A percentile compares a stretch with the other conserved stretches of the same genome.
These are phyloP conservation scores for Drosophila pallidifrons DNA, from an alignment of 1,140 invertebrate species.

Conservation along the genomic window DNA sequence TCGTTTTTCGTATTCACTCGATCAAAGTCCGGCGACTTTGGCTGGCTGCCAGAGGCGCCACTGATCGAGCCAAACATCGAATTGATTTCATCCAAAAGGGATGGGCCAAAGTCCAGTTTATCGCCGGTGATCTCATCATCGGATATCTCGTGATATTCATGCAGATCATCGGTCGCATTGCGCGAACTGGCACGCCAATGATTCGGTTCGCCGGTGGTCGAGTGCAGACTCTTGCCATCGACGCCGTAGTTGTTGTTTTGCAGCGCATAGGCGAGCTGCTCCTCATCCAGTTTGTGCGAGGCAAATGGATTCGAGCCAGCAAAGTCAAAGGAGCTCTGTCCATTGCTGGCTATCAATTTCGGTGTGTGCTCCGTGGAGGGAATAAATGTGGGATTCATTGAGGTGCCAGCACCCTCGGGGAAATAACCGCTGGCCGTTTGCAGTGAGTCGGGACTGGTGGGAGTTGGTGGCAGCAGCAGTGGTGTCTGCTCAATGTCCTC, in stretches of 20 bases:
- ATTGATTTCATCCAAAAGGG: conserved; percentile 97
- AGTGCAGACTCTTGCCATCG: conserved; percentile 64
- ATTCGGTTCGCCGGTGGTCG: conserved; percentile 29
- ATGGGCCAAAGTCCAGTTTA: conserved; percentile 95
- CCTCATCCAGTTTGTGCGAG: conserved; percentile 64
- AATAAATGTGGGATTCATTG: conserved; percentile 83
- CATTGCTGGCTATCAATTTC: conserved; percentile 72
- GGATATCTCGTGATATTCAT: conserved; percentile 97
- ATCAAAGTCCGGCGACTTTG: conserved; percentile 87
- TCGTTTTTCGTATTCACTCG: conserved; percentile 88
- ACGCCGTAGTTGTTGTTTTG: conserved; percentile 79
- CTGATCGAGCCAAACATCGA: conserved; percentile 93
- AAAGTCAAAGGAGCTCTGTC: conserved; percentile 78
- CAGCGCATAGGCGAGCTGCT: conserved; percentile 67
- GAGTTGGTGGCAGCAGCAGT: conserved; percentile 85
- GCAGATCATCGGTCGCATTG: conserved; percentile 85
- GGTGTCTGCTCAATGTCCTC: conserved; percentile 90
- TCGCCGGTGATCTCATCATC: conserved; percentile 90
- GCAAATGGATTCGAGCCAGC: conserved; percentile 80
- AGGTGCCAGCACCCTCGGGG: conserved; percentile 67
- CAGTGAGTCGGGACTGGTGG: conserved; percentile 86
- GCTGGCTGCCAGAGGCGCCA: conserved; percentile 57
- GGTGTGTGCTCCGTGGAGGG: conserved; percentile 82
- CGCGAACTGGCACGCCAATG: conserved; percentile 56
- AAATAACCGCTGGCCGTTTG: conserved; percentile 85